Base-by-base conservation (phyloP, 2,797 vertebrate species). In the Eurystomus glaucurus region DNA sequence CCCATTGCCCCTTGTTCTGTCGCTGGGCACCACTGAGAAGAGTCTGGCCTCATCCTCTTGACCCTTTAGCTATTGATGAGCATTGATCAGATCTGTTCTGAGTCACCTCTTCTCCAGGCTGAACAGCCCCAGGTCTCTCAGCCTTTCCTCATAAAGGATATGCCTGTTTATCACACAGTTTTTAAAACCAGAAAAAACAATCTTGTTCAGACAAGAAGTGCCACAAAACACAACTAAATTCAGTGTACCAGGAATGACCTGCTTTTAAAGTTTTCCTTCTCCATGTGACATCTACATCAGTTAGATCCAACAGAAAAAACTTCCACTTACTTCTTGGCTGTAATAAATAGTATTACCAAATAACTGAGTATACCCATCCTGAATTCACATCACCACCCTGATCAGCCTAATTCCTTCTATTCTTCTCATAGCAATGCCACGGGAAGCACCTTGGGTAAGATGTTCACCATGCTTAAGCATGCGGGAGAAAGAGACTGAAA, bases 271-370 rank as follows among this genome's bases (percentile, higher is more conserved):
- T 61, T 22, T 11, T 7, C 28, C 46, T 71, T 50, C 54, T 50
- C 26, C 14, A 11, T 9, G 39, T 33, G 33, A 71, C 37, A 41
- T 26, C 46, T 21, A 33, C 0, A 0, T 25, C 39, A 51, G 6
- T 12, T 10, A 64, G 52, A 69, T 3, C 28, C 22, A 61, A 23
- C 1, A 55, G 26, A 50, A 17, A 35, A 37, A 48, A 29, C 20
- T 16, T 41, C 15, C 11, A 7, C 26, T 29, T 70, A 23, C 46
- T 64, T 25, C 55, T 60, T 25, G 50, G 65, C 51, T 18, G 7
- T 39, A 54, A 17, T 4, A 17, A 72, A 62, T 52, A 2, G 0
- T 10, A 35, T 57, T 41, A 39, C 26, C 48, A 31, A n/a, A 25
- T 3, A 86, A 77, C 13, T 10, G 29, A n/a, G 26, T 12, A 48